Conservation (phyloP, 1,140 invertebrate species). For the Hycleus cichorii region DNA sequence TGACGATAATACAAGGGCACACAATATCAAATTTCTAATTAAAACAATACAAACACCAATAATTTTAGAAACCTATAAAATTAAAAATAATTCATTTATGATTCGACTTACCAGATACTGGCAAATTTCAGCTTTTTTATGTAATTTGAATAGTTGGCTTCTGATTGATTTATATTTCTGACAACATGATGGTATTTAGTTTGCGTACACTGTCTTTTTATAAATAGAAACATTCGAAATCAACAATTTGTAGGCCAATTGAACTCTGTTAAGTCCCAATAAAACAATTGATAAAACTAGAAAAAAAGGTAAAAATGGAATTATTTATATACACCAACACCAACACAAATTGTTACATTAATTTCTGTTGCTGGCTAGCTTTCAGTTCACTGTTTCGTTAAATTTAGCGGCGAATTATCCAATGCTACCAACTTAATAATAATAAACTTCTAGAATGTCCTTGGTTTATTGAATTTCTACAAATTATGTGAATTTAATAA, state of each 20-base stretch:
- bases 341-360: background rate
- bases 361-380: background rate
- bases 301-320: background rate
- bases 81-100: too few species aligned
- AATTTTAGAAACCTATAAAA: too few species aligned
- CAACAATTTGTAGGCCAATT: background rate
- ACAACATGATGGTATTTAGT: conserved; percentile 1
- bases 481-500: too few species aligned
- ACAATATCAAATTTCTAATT: too few species aligned
- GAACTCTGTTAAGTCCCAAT: background rate
- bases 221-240: conserved; percentile 10
- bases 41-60: too few species aligned
- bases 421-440: background rate
- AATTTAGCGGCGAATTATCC: conserved; percentile 7
- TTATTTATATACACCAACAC: conserved; percentile 1
- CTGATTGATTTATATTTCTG: background rate
- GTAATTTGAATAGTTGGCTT: background rate
- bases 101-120: too few species aligned
- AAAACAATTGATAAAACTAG: background rate
- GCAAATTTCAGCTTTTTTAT: background rate
- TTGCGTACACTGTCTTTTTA: conserved; percentile 12
- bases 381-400: background rate
- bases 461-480: too few species aligned
- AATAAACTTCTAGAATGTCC: too few species aligned
- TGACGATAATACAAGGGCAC: too few species aligned